Percentiles rank a stretch among this genome's conserved stretches.
phyloP scores from a whole-genome alignment of 1,140 invertebrate species.

The Steinernema feltiae region DNA sequence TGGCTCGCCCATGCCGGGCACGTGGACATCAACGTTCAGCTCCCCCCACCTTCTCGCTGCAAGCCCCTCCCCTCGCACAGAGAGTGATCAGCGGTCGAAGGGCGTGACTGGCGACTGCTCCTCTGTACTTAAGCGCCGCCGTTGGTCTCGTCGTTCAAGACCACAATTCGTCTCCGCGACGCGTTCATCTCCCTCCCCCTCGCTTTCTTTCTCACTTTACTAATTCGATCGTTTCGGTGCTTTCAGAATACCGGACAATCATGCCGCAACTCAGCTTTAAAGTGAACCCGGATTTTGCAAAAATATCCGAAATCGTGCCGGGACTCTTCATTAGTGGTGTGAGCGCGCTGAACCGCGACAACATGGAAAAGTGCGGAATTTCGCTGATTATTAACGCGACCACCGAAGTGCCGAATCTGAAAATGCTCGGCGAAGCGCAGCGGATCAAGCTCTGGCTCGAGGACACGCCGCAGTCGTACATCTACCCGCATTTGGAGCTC shows the following conservation, averaged over 20 bases:
- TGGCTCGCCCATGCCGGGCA: background rate
- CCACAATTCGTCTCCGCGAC: background rate
- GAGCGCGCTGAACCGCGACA: slow-evolving; percentile 41
- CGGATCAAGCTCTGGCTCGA: slow-evolving; percentile 66
- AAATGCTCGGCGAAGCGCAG: slow-evolving; percentile 61
- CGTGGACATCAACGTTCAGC: background rate
- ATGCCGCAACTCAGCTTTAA: background rate
- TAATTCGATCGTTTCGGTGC: background rate
- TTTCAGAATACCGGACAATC: slow-evolving; percentile 1
- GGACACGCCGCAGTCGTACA: slow-evolving; percentile 68
- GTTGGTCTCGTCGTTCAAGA: background rate
- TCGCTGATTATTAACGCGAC: slow-evolving; percentile 74
- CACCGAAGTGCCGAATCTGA: slow-evolving; percentile 71
- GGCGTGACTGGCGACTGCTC: background rate
- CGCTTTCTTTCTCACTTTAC: background rate
- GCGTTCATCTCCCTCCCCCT: background rate
- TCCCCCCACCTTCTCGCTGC: background rate
- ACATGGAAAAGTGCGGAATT: slow-evolving; percentile 59
- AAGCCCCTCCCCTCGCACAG: background rate
- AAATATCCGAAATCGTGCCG: slow-evolving; percentile 51
- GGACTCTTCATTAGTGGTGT: slow-evolving; percentile 53
- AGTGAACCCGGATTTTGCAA: slow-evolving; percentile 53
- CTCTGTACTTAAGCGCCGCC: slow-evolving; percentile 5
- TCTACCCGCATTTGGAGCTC: slow-evolving; percentile 70
- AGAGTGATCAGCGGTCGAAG: background rate